Evolutionary conservation across 2,113 vertebrate species (phyloP).

Genomic region (Lophura nycthemera): DNA sequence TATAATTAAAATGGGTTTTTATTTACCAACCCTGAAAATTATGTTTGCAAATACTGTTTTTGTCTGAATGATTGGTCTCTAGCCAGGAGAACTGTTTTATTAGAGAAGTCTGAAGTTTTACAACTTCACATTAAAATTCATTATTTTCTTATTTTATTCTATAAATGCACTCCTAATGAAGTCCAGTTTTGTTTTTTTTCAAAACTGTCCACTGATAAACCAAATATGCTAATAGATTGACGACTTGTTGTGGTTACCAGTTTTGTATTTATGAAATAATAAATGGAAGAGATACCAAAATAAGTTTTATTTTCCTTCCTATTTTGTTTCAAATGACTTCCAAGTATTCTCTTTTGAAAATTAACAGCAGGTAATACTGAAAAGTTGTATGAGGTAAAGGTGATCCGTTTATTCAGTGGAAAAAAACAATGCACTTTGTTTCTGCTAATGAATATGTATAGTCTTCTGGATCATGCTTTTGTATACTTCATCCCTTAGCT

Average conservation of each 20-base stretch:
- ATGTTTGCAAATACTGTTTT: not conserved
- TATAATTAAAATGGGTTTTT: not conserved
- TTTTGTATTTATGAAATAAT: not conserved
- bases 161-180: not conserved
- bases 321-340: not conserved
- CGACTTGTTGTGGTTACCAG: not conserved
- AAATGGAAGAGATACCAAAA: not conserved
- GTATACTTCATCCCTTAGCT: not conserved
- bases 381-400: not conserved
- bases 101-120: not conserved
- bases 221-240: not conserved
- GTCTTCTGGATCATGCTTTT: not conserved
- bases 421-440: not conserved
- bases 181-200: not conserved
- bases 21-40: not conserved
- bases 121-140: not conserved
- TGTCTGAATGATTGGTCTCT: not conserved
- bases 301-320: not conserved
- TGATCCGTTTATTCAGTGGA: not conserved
- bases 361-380: not conserved
- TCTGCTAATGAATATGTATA: not conserved
- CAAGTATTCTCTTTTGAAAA: not conserved
- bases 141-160: not conserved
- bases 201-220: not conserved
- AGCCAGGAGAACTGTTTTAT: not conserved